Base-by-base conservation (phyloP, 2,888 invertebrate genomes). In the Eucriotettix oculatus region DNA sequence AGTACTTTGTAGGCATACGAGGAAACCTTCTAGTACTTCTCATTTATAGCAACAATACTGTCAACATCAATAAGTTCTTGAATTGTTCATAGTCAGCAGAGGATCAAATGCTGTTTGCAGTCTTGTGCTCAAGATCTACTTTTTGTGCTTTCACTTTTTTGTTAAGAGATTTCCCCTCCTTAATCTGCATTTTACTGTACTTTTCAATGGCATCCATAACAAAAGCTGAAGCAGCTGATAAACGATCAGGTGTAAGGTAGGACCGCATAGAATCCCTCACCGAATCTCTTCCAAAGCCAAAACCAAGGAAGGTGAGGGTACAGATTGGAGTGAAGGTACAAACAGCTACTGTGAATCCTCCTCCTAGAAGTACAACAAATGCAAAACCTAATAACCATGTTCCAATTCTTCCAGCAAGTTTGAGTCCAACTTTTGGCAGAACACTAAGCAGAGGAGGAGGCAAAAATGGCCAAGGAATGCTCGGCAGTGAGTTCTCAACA, bases 291-390 rank as follows among this genome's bases (percentile, higher is more conserved):
- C 72, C 70, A 42, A 74, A 64, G 10, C 66, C 65, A 52, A 74
- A 66, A 57, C 75, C 76, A 40, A 73, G 71, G 68, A 82, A 81
- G 0, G 74, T 74, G 59, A 83, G 79, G 7, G 75, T 75, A 68
- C 85, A 85, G 16, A 84, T 67, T 10, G 82, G 78, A 0, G 84
- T 84, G 63, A 82, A 77, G 0, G 79, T 76, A 68, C 85, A 85
- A 1, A 84, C 71, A 1, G 80, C 77, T 0, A 80, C 74, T 1
- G 80, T 74, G 5, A 83, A 71, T 10, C 79, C 69, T n/a, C 77
- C 75, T 7, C 81, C 80, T 58, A 81, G 69, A 9, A 79, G 60
- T 9, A 81, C 67, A 9, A 79, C 68, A 11, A 69, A 70, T 11
- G 75, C 67, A 10, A 76, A 69, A 16, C 75, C 71, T 10, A 76